phyloP scores from a whole-genome alignment of 2,888 invertebrate genomes.

The Pollenia angustigena region DNA sequence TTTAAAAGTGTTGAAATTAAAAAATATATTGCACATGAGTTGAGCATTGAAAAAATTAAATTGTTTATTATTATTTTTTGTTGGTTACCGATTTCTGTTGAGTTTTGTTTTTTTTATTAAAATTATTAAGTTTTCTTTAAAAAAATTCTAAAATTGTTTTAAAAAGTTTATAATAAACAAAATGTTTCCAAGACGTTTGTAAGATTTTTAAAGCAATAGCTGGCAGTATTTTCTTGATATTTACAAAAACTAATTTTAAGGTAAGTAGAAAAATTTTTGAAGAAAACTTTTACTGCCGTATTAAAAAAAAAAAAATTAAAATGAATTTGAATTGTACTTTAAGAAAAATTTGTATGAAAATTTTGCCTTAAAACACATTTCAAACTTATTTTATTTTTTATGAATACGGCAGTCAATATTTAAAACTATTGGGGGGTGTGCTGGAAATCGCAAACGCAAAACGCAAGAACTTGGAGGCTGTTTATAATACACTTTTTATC shows the following conservation, averaged over 20 bases:
- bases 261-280: background rate
- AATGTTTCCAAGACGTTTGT: background rate
- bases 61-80: background rate
- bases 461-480: no score
- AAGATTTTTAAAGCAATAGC: background rate
- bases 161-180: background rate
- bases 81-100: background rate
- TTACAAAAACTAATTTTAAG: background rate
- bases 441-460: no score
- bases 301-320: no score
- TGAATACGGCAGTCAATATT: no score
- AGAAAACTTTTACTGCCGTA: no score
- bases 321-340: no score
- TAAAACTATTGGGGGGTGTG: background rate
- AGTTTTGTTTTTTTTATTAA: slow-evolving; percentile 5
- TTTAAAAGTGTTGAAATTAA: background rate
- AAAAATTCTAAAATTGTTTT: background rate
- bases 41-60: background rate
- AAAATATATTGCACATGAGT: slow-evolving; percentile 12
- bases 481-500: no score
- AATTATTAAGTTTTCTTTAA: slow-evolving; percentile 2
- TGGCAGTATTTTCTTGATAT: background rate
- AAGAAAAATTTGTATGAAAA: no score
- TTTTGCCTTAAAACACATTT: no score
- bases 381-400: no score